These are phyloP conservation scores for Sapayoa aenigma DNA, from an alignment of 2,113 vertebrate genomes.

Conservation along the genomic window DNA sequence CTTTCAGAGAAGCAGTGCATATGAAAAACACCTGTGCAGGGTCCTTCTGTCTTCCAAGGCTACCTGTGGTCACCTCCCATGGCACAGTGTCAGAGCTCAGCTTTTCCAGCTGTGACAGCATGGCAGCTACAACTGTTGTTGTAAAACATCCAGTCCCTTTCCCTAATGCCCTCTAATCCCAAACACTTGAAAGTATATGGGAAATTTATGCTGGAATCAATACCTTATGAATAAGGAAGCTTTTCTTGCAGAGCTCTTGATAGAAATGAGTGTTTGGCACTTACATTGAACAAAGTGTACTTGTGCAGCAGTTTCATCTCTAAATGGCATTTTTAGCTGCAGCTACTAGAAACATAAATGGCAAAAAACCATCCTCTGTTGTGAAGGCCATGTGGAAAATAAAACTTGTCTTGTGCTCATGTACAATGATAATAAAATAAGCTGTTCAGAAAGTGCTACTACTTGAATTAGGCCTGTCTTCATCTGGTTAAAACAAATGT, in stretches of 20 bases:
- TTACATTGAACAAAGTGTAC: neutral
- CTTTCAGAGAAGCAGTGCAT: neutral
- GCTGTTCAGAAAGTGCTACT: conserved; percentile 4
- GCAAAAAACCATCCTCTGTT: neutral
- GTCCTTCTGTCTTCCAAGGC: neutral
- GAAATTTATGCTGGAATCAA: neutral
- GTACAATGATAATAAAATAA: neutral
- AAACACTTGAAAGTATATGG: conserved; percentile 12
- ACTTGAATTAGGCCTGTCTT: conserved; percentile 39
- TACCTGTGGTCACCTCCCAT: neutral
- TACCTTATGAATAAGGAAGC: conserved; percentile 12
- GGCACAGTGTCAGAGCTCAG: neutral
- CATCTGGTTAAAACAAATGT: conserved; percentile 49
- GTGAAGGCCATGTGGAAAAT: conserved; percentile 13
- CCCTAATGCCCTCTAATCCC: neutral
- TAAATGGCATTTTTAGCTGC: conserved; percentile 6
- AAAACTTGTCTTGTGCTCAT: neutral
- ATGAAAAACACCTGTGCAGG: neutral
- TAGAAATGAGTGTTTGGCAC: neutral
- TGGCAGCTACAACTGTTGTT: neutral
- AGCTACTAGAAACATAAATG: conserved; percentile 4
- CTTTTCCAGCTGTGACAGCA: conserved; percentile 4
- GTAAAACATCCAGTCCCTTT: neutral
- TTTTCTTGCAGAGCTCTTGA: conserved; percentile 13
- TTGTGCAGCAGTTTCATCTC: conserved; percentile 23